Evolutionary conservation across 2,888 invertebrate species (phyloP).

Genomic region (Orchesellides sinensis): DNA sequence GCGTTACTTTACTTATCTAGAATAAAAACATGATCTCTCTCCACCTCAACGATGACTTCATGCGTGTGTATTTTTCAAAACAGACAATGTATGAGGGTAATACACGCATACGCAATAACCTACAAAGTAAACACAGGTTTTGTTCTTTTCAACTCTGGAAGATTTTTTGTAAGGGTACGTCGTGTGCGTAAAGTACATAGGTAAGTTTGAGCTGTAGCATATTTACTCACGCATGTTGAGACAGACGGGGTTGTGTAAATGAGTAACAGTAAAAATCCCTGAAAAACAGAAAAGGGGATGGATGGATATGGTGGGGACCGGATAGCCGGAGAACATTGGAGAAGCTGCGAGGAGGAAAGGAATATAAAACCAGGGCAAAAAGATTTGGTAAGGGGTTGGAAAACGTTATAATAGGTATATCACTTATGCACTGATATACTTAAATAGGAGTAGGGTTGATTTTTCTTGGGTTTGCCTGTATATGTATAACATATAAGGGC

Average conservation of each 20-base stretch:
- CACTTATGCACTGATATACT: neutral
- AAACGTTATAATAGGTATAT: neutral
- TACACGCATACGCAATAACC: neutral
- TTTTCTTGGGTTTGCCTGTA: neutral
- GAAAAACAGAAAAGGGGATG: constrained; percentile 1
- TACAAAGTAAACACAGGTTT: neutral
- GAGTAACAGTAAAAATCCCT: constrained; percentile 24
- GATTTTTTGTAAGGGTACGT: constrained; percentile 6
- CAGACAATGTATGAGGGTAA: neutral
- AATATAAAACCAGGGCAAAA: neutral
- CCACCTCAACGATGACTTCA: neutral
- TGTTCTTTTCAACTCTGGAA: neutral
- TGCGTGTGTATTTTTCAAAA: neutral
- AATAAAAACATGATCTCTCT: too few species aligned
- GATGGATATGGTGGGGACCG: neutral
- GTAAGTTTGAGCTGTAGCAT: too few species aligned
- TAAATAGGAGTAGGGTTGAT: too few species aligned
- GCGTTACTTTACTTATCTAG: too few species aligned
- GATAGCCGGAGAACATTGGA: constrained; percentile 1
- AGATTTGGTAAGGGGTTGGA: neutral
- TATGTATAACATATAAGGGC: neutral
- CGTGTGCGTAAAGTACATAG: too few species aligned
- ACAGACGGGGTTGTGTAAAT: neutral
- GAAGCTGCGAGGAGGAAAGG: neutral
- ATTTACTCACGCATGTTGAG: neutral